These are phyloP conservation scores for Phasia obesa DNA, from an alignment of 2,888 invertebrate species.

Conservation along the genomic window DNA sequence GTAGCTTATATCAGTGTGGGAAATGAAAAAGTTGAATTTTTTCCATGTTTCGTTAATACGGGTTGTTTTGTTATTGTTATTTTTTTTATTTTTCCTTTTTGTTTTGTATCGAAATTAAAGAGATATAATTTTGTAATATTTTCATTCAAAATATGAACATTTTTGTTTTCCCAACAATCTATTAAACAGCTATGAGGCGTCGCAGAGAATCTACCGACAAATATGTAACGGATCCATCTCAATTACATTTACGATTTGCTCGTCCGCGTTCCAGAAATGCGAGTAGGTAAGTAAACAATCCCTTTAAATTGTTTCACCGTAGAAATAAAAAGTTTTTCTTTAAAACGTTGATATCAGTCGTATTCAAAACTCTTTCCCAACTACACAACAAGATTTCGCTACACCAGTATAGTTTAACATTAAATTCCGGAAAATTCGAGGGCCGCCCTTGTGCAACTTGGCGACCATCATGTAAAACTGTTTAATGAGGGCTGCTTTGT, in stretches of 20 bases:
- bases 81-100: not conserved
- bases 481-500: too few relatives aligned
- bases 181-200: slow-evolving; percentile 85
- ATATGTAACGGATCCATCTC: slow-evolving; percentile 92
- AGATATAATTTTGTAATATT: not conserved
- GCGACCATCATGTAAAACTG: too few relatives aligned
- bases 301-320: not conserved
- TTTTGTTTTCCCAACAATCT: slow-evolving; percentile 34
- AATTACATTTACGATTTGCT: slow-evolving; percentile 91
- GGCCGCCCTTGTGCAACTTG: too few relatives aligned
- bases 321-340: too few relatives aligned
- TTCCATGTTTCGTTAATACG: not conserved
- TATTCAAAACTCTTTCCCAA: too few relatives aligned
- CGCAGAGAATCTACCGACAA: slow-evolving; percentile 90
- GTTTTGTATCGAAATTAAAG: not conserved
- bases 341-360: too few relatives aligned
- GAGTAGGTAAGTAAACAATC: slow-evolving; percentile 77
- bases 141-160: slow-evolving; percentile 29
- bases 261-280: slow-evolving; percentile 85
- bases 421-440: too few relatives aligned
- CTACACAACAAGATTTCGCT: too few relatives aligned
- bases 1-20: too few relatives aligned
- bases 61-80: slow-evolving; percentile 2
- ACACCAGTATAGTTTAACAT: too few relatives aligned
- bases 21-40: too few relatives aligned